Percentiles rank a stretch among this genome's conserved stretches.
These are phyloP conservation scores for Galleria mellonella DNA, from an alignment of 1,140 invertebrate genomes.

Conservation along the genomic window DNA sequence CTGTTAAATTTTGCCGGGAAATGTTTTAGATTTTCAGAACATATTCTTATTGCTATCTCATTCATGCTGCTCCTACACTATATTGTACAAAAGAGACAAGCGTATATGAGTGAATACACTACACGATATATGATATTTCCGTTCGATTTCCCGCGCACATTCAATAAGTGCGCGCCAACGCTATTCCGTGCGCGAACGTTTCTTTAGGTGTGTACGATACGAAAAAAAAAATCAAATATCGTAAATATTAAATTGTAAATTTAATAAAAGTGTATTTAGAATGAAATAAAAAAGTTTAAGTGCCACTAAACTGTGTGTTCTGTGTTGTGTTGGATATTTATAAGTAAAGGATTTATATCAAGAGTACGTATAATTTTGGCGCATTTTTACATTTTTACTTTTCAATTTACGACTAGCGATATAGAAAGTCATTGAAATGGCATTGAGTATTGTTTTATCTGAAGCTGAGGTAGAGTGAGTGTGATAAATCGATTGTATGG, in stretches of 20 bases:
- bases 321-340: conserved; percentile 24
- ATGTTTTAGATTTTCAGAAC: too few species aligned
- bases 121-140: conserved; percentile 22
- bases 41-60: background rate
- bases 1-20: background rate
- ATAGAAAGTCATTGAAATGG: too few species aligned
- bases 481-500: too few species aligned
- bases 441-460: background rate
- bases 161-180: conserved; percentile 32
- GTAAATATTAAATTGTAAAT: conserved; percentile 6
- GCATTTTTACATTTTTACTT: background rate
- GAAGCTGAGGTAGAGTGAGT: too few species aligned
- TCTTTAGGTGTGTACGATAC: conserved; percentile 5
- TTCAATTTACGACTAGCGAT: too few species aligned
- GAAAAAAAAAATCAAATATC: conserved; percentile 17
- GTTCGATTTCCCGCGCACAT: conserved; percentile 41
- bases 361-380: background rate
- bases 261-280: background rate
- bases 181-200: conserved; percentile 57
- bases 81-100: background rate
- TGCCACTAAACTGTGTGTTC: conserved; percentile 10
- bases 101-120: background rate
- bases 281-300: conserved; percentile 3
- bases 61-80: background rate
- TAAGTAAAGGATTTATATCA: conserved; percentile 3